Evolutionary conservation across 2,113 vertebrate genomes (phyloP).

Genomic region (Pogonocichla stellata): DNA sequence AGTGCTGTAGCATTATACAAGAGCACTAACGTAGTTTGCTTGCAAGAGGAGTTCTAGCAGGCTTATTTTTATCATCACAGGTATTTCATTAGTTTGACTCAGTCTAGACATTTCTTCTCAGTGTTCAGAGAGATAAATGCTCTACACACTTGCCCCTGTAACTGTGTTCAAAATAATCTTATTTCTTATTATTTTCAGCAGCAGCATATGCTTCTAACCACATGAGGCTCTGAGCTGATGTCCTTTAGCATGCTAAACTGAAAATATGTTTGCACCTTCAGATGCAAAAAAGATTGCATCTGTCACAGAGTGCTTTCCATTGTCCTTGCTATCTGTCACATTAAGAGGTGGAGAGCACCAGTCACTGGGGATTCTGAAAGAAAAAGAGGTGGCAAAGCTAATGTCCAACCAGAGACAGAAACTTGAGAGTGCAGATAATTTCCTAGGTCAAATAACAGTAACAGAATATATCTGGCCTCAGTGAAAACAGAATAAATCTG

Average conservation of each 20-base stretch:
- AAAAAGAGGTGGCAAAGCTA: conserved; percentile 15
- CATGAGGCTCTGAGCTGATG: not conserved
- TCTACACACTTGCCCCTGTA: not conserved
- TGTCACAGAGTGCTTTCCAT: not conserved
- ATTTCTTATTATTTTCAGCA: conserved; percentile 13
- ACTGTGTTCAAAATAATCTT: not conserved
- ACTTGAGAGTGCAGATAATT: not conserved
- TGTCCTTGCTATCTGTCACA: conserved; percentile 37
- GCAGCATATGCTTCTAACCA: not conserved
- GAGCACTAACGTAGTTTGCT: not conserved
- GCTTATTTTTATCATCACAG: not conserved
- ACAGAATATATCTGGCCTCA: not conserved
- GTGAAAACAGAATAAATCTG: not conserved
- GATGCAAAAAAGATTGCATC: conserved; percentile 9
- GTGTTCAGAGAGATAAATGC: not conserved
- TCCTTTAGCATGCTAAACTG: not conserved
- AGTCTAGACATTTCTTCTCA: not conserved
- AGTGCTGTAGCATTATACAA: not conserved
- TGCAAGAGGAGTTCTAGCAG: not conserved
- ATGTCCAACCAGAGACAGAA: not conserved
- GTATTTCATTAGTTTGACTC: not conserved
- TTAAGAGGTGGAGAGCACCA: conserved; percentile 2
- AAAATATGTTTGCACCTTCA: conserved; percentile 19
- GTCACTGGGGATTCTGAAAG: not conserved
- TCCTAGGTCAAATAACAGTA: not conserved